A percentile compares a stretch with the other conserved stretches of the same genome.
phyloP scores from a whole-genome alignment of 2,797 vertebrate genomes.

The Steatocranus sp. region DNA sequence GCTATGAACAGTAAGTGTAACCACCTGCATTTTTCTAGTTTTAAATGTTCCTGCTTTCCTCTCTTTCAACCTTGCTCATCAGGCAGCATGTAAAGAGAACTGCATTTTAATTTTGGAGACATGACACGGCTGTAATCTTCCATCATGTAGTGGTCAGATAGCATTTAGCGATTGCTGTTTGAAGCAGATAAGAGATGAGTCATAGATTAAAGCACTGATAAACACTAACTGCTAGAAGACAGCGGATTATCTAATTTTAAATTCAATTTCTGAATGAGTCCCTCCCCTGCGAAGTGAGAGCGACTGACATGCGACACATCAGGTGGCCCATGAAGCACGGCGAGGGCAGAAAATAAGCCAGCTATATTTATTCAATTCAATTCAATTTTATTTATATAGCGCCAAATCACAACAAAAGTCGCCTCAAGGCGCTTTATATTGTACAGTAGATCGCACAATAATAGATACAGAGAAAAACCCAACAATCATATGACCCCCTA shows the following conservation, averaged over 20 bases:
- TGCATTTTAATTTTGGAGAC: slow-evolving; percentile 39
- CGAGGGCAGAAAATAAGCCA: background rate
- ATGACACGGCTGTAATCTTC: slow-evolving; percentile 8
- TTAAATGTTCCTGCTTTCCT: slow-evolving; percentile 5
- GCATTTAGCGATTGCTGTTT: slow-evolving; percentile 37
- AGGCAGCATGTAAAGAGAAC: slow-evolving; percentile 42
- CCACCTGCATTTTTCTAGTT: slow-evolving; percentile 32
- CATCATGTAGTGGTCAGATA: slow-evolving; percentile 45
- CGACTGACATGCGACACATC: background rate
- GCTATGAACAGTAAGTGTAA: slow-evolving; percentile 17
- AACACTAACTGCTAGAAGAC: background rate
- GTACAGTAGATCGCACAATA: too few species aligned
- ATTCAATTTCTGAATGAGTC: slow-evolving; percentile 1
- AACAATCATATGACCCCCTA: too few species aligned
- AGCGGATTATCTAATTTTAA: background rate
- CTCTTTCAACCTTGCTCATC: background rate
- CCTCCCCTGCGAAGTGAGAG: background rate
- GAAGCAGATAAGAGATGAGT: slow-evolving; percentile 43
- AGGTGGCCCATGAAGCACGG: too few species aligned
- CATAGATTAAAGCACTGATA: slow-evolving; percentile 32
- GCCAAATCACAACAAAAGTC: background rate
- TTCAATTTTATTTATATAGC: background rate
- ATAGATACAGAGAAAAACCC: too few species aligned
- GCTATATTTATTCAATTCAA: background rate
- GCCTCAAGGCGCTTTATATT: background rate